Percentiles rank a stretch among this genome's conserved stretches.
These are phyloP conservation scores for Meiosimyza platycephala DNA, from an alignment of 2,888 invertebrate species.

Conservation along the genomic window DNA sequence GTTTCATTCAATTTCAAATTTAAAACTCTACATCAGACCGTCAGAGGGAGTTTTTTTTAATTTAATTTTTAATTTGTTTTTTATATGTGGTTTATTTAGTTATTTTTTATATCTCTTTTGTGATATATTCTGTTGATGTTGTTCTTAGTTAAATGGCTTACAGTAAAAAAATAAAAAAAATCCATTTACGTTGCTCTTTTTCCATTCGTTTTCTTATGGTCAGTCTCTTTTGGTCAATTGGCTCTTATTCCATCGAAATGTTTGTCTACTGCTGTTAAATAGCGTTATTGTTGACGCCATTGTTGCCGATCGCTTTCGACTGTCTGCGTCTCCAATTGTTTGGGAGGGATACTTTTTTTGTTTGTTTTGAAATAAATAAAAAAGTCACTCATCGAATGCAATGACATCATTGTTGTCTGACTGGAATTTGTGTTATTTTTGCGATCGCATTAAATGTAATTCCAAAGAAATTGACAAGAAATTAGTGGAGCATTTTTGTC, in stretches of 20 bases:
- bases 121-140: too few relatives aligned
- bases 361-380: not conserved
- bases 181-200: too few relatives aligned
- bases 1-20: constrained; percentile 2
- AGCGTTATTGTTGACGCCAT: constrained; percentile 8
- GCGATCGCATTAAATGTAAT: too few relatives aligned
- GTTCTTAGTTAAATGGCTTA: too few relatives aligned
- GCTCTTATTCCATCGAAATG: not conserved
- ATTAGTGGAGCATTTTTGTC: too few relatives aligned
- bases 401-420: constrained; percentile 2
- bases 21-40: not conserved
- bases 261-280: constrained; percentile 10
- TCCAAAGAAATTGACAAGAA: too few relatives aligned
- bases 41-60: not conserved
- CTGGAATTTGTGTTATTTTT: too few relatives aligned
- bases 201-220: too few relatives aligned
- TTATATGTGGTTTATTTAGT: not conserved
- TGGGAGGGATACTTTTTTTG: not conserved
- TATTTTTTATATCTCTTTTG: too few relatives aligned
- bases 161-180: too few relatives aligned
- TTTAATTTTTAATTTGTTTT: not conserved
- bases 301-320: not conserved
- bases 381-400: not conserved
- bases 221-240: too few relatives aligned
- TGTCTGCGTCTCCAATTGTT: constrained; percentile 2